Evolutionary conservation across 2,113 vertebrate genomes (phyloP), one percentile per base, ranked within the genome.

Genomic region (Oxyura jamaicensis): DNA sequence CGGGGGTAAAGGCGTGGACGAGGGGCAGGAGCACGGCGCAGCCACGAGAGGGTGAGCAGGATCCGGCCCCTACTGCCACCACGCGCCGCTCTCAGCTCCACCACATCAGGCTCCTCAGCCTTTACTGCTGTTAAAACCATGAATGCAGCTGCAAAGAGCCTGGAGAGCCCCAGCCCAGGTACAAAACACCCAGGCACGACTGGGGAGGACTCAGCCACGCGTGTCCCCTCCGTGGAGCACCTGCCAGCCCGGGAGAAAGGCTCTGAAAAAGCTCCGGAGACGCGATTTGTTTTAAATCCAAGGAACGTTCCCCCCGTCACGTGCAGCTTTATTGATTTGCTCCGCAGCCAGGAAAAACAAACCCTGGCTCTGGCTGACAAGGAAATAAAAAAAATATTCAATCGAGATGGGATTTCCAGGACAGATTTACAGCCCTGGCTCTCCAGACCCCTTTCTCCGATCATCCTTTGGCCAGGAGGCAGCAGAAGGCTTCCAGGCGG

Each of bases 111-210:
- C 35, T 15, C 23, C 10, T 17, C 35, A 35, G 46, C 46, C 35
- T 15, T 29, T 39, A 25, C 65, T 13, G 52, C 74, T 22, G 5
- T 1, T 15, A 46, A 31, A 91, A 48, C 10, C 46, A 5, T 0
- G 0, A 28, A 28, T 0, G 12, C 31, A 62, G 83, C 48, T 26
- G 21, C 76, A 33, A n/a, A 52, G 56, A 82, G 62, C 67, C 62
- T 11, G 0, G 44, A 7, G 14, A 1, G 1, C 10, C 15, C 14
- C 60, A 3, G 10, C 20, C 0, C 1, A 0, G 9, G 8, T 2
- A 10, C 1, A 15, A 39, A 81, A 63, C 11, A 29, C 11, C 62
- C 36, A 4, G 39, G 26, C 7, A 11, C 39, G 39, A 39, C n/a
- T 29, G 62, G 31, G 12, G 4, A 26, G 10, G 36, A 29, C 46